phyloP scores from a whole-genome alignment of 2,797 vertebrate species.

The Sus cebifrons region DNA sequence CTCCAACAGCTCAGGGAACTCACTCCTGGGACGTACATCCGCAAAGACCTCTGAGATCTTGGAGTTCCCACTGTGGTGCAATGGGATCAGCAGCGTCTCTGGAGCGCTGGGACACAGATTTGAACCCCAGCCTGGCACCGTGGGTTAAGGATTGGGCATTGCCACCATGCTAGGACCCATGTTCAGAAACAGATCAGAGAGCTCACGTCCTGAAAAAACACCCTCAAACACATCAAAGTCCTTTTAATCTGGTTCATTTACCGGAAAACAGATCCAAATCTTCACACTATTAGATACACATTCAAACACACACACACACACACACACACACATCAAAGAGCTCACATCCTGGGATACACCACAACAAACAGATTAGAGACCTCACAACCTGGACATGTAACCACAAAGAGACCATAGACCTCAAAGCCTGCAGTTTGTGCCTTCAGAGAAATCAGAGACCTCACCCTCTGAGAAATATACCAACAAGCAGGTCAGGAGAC shows the following conservation, averaged over 20 bases:
- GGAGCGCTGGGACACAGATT: too few species aligned
- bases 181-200: constrained; percentile 22
- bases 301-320: too few species aligned
- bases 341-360: neutral
- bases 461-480: neutral
- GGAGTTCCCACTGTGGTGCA: neutral
- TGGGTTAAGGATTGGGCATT: too few species aligned
- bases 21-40: neutral
- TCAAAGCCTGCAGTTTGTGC: neutral
- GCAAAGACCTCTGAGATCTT: neutral
- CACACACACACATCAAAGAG: neutral
- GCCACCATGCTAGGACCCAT: neutral
- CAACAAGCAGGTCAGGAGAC: neutral
- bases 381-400: constrained; percentile 6
- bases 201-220: neutral
- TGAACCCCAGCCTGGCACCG: too few species aligned
- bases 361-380: constrained; percentile 23
- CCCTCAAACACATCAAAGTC: neutral
- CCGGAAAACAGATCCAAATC: constrained; percentile 17
- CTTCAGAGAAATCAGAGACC: neutral
- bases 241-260: neutral
- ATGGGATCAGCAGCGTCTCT: too few species aligned
- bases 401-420: constrained; percentile 3
- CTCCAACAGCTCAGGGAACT: neutral
- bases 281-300: neutral